phyloP scores from a whole-genome alignment of 2,113 vertebrate species.

The Anser brachyrhynchus region DNA sequence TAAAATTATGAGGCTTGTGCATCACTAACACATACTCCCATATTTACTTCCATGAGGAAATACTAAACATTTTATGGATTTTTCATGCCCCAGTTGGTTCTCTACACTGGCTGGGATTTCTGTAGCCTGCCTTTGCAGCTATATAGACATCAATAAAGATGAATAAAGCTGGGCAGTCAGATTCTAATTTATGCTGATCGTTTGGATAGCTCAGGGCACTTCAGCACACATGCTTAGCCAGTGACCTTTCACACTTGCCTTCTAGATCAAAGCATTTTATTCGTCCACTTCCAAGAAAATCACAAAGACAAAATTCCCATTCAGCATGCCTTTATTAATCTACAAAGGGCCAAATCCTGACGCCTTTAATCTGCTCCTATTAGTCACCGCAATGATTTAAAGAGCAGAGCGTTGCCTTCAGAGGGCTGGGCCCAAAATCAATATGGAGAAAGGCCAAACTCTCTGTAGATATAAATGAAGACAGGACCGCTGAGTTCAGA shows the following conservation, averaged over 20 bases:
- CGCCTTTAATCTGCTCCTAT: conserved; percentile 13
- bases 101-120: not conserved
- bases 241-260: conserved; percentile 61
- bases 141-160: conserved; percentile 62
- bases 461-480: not conserved
- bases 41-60: conserved; percentile 20
- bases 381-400: not conserved
- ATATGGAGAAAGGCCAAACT: not conserved
- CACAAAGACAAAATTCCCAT: conserved; percentile 67
- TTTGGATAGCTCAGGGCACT: conserved; percentile 59
- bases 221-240: conserved; percentile 53
- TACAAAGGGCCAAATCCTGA: conserved; percentile 55
- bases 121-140: conserved; percentile 19
- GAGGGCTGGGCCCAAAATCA: conserved; percentile 3
- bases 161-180: conserved; percentile 58
- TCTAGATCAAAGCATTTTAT: conserved; percentile 61
- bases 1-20: not conserved
- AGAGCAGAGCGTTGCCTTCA: not conserved
- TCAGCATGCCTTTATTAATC: conserved; percentile 41
- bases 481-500: not conserved
- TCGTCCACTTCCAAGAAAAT: conserved; percentile 54
- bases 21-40: not conserved
- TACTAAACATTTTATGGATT: conserved; percentile 51
- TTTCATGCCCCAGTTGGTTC: conserved; percentile 34
- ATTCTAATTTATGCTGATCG: conserved; percentile 65